Base-by-base conservation (phyloP, 2,797 vertebrate genomes). In the Cuniculus paca region DNA sequence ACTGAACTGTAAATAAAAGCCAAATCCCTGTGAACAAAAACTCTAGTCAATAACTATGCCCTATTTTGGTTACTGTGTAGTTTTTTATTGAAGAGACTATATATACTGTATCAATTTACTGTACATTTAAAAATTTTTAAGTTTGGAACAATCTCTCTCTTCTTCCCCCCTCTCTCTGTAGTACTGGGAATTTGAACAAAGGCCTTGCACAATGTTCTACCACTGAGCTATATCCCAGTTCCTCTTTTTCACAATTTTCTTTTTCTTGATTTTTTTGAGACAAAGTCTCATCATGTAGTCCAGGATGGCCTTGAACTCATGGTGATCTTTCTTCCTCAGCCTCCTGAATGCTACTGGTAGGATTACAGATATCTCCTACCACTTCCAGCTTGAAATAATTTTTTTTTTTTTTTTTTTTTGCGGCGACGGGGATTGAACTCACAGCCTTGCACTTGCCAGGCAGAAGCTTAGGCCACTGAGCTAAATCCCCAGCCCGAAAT, bases 1-100 rank as follows among this genome's bases (percentile, higher is more conserved):
- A 95, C 6, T 26, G 36, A 96, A 86, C 74, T 82, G 94, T 91
- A 98, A 96, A 65, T 70, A 63, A 96, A 94, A 96, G 63, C 39
- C 34, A 92, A 96, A 48, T 94, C 11, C 91, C 82, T 61, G 10
- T 56, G 34, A 92, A 68, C 36, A 92, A 94, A 95, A 95, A 80
- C 56, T 95, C 63, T 91, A 36, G 26, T 92, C 24, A 92, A 81
- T 91, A 95, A 94, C 79, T 72, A 79, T 84, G 39, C 74, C 10
- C 56, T 97, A 20, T 78, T 95, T 91, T 94, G 42, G 28, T 85
- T 96, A 96, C 5, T 3, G 50, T 34, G 78, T 58, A 75, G 11
- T 19, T 75, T 75, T 74, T 74, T 16, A 90, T 92, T 86, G 58
- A 78, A 83, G 31, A 93, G 65, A 90, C n/a, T n/a, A n/a, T n/a